phyloP scores from a whole-genome alignment of 2,113 vertebrate species.

The Ariopsis seemanni region DNA sequence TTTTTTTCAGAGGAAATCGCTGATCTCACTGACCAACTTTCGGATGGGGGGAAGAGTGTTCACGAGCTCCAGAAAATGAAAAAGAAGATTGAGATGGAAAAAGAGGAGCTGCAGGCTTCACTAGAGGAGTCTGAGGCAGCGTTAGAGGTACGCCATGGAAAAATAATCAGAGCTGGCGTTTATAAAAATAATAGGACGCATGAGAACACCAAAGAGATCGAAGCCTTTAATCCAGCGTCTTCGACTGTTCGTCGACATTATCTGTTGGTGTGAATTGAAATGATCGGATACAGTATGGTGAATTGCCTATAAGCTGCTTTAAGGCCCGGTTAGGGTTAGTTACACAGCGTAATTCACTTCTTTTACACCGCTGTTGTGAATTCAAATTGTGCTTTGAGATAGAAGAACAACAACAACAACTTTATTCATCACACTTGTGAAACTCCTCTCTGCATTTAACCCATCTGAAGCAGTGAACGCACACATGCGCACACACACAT shows the following conservation, averaged over 20 bases:
- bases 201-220: not conserved
- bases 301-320: no score
- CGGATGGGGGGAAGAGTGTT: slow-evolving; percentile 76
- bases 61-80: slow-evolving; percentile 80
- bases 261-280: no score
- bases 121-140: slow-evolving; percentile 78
- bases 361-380: no score
- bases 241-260: not conserved
- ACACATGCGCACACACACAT: no score
- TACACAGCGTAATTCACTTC: no score
- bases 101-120: slow-evolving; percentile 77
- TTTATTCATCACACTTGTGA: no score
- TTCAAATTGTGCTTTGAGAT: no score
- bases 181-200: not conserved
- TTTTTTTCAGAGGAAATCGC: slow-evolving; percentile 70
- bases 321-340: no score
- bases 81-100: slow-evolving; percentile 81
- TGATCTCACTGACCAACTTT: slow-evolving; percentile 78
- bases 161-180: not conserved
- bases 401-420: no score
- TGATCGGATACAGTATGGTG: no score
- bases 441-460: no score
- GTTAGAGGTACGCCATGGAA: slow-evolving; percentile 66
- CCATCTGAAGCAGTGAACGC: no score
- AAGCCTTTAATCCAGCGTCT: not conserved